Conservation (phyloP, 2,888 invertebrate genomes). For the Drosophila meridiana region DNA sequence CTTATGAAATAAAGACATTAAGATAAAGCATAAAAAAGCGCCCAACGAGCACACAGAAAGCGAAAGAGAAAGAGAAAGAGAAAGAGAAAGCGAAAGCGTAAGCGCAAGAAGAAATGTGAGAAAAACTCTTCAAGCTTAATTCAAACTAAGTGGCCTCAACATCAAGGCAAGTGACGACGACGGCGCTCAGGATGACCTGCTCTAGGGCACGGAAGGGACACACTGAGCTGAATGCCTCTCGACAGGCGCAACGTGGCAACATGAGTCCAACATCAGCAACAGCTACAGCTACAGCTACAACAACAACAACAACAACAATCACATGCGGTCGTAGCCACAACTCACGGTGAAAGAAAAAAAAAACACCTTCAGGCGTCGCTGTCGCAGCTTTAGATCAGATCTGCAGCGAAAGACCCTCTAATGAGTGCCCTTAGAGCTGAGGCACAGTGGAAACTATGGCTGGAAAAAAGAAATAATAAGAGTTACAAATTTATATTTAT, state of each 20-base stretch:
- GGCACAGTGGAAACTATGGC: slow-evolving; percentile 37
- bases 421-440: slow-evolving; percentile 39
- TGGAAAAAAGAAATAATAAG: neutral
- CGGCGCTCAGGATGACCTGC: slow-evolving; percentile 57
- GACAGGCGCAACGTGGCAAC: slow-evolving; percentile 78
- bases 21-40: slow-evolving; percentile 37
- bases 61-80: slow-evolving; percentile 4
- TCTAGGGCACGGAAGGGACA: slow-evolving; percentile 27
- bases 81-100: neutral
- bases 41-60: slow-evolving; percentile 12
- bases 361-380: slow-evolving; percentile 36
- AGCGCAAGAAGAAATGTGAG: slow-evolving; percentile 27
- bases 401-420: slow-evolving; percentile 29
- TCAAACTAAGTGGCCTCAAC: slow-evolving; percentile 64
- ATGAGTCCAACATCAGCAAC: slow-evolving; percentile 45
- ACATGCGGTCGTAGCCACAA: slow-evolving; percentile 46
- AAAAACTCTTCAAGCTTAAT: slow-evolving; percentile 65
- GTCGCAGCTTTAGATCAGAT: slow-evolving; percentile 5
- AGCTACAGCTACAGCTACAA: slow-evolving; percentile 9
- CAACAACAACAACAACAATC: slow-evolving; percentile 11
- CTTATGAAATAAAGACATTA: slow-evolving; percentile 61
- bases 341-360: slow-evolving; percentile 22
- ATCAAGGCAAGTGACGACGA: slow-evolving; percentile 74
- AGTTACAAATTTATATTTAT: neutral
- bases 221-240: slow-evolving; percentile 70